These are phyloP conservation scores for Hemicordylus capensis DNA, from an alignment of 2,113 vertebrate species.

Conservation along the genomic window DNA sequence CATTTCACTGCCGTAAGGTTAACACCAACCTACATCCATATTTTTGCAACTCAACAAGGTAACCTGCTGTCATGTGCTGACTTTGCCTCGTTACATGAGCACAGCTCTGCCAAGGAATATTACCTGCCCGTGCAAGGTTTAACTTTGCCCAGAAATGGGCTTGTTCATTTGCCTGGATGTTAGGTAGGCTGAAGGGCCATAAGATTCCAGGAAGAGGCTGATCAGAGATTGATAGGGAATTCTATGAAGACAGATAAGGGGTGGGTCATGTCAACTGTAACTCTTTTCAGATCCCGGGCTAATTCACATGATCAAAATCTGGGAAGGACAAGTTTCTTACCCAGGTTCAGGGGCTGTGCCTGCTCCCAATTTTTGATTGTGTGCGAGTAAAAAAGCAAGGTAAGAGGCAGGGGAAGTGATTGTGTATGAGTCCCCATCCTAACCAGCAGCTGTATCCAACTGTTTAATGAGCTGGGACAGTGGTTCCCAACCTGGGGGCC, in stretches of 20 bases:
- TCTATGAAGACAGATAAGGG: background rate
- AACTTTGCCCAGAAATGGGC: background rate
- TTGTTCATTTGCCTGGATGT: background rate
- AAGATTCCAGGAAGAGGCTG: background rate
- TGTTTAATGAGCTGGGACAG: no score
- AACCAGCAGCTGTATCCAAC: no score
- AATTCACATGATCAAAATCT: no score
- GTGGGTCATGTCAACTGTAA: background rate
- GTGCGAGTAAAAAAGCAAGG: no score
- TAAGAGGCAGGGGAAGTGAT: no score
- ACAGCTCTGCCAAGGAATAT: background rate
- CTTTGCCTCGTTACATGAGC: background rate
- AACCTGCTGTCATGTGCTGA: background rate
- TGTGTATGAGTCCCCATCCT: no score
- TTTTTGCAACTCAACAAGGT: conserved; percentile 22
- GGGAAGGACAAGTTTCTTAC: no score
- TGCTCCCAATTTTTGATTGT: no score
- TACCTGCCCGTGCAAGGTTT: background rate
- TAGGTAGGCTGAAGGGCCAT: background rate
- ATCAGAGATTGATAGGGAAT: background rate
- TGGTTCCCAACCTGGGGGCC: no score
- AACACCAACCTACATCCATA: conserved; percentile 11
- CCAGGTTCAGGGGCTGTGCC: no score
- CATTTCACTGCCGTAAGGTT: background rate
- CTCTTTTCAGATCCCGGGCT: no score